phyloP scores from a whole-genome alignment of 2,113 vertebrate genomes.

The Oreochromis spilurus region DNA sequence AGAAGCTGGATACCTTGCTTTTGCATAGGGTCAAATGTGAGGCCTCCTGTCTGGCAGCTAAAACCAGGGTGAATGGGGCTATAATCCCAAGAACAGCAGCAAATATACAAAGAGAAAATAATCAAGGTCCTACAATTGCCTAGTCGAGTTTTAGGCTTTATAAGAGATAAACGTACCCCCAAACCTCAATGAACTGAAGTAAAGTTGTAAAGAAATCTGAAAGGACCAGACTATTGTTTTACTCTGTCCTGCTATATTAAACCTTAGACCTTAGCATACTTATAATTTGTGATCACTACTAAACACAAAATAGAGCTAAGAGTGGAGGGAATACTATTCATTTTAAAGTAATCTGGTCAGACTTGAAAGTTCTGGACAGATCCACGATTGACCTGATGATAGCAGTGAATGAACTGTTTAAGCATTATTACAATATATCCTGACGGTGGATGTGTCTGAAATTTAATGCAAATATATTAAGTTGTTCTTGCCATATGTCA shows the following conservation, averaged over 20 bases:
- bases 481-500: neutral
- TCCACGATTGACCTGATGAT: neutral
- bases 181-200: neutral
- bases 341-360: neutral
- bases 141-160: neutral
- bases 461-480: neutral
- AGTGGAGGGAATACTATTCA: neutral
- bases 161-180: fast-evolving
- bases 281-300: neutral
- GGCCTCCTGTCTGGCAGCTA: neutral
- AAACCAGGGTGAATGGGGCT: neutral
- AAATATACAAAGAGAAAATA: neutral
- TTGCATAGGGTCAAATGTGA: neutral
- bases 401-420: neutral
- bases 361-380: neutral
- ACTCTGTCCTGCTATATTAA: neutral
- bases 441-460: neutral
- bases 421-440: neutral
- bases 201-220: neutral
- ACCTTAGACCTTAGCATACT: neutral
- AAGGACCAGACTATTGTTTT: neutral
- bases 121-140: neutral
- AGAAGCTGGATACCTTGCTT: neutral
- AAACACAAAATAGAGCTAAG: neutral
- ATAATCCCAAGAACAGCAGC: neutral